A percentile compares a stretch with the other conserved stretches of the same genome.
Evolutionary conservation across 2,113 vertebrate genomes (phyloP).

Genomic region (Gobiocypris rarus): DNA sequence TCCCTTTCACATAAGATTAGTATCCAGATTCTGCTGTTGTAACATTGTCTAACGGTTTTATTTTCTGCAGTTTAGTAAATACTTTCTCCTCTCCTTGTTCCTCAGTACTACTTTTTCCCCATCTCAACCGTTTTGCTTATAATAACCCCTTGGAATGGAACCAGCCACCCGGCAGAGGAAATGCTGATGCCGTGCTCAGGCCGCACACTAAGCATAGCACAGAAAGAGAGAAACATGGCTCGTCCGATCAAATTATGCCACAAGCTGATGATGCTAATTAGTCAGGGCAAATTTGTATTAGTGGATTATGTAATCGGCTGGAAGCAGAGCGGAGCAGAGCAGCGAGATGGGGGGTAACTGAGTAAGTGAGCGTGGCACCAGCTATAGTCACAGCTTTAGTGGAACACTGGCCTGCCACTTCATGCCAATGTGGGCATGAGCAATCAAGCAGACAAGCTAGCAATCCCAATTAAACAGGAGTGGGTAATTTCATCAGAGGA

Average conservation of each 20-base stretch:
- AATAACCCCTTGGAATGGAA: constrained; percentile 54
- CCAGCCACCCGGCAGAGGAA: constrained; percentile 55
- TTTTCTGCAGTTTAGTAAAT: neutral
- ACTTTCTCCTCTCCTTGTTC: neutral
- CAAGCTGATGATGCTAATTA: constrained; percentile 79
- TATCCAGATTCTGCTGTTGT: neutral
- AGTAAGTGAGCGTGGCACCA: constrained; percentile 79
- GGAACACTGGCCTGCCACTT: constrained; percentile 76
- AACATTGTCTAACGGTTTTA: neutral
- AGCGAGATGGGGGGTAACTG: constrained; percentile 40
- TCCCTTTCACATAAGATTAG: neutral
- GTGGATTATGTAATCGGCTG: constrained; percentile 78
- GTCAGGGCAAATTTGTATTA: constrained; percentile 78
- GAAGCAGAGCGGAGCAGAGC: constrained; percentile 54
- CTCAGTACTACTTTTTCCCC: neutral
- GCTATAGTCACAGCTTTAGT: constrained; percentile 78
- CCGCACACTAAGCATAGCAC: neutral
- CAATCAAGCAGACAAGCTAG: constrained; percentile 78
- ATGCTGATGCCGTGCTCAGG: neutral
- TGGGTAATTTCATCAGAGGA: constrained; percentile 77
- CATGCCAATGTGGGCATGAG: constrained; percentile 77
- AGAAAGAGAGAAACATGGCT: constrained; percentile 49
- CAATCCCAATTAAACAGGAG: constrained; percentile 81
- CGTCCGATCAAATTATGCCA: constrained; percentile 77
- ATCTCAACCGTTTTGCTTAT: constrained; percentile 16